phyloP scores from a whole-genome alignment of 2,797 vertebrate species.

The Heliangelus exortis region DNA sequence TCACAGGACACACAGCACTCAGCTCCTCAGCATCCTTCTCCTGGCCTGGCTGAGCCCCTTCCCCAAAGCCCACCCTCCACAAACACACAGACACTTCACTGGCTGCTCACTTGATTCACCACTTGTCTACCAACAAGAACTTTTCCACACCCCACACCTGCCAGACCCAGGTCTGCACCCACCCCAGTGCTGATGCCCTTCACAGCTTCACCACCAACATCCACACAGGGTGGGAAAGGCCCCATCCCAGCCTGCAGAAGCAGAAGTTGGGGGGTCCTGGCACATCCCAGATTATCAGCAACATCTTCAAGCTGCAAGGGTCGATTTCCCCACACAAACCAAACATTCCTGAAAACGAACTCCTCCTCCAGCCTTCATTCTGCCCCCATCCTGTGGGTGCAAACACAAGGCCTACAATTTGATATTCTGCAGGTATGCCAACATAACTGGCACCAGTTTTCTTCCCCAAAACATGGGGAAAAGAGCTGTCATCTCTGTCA shows the following conservation, averaged over 20 bases:
- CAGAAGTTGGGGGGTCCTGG: neutral
- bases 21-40: neutral
- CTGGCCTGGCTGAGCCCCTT: rapidly evolving
- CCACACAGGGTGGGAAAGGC: rapidly evolving
- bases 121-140: rapidly evolving
- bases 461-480: neutral
- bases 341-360: neutral
- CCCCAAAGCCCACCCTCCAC: neutral
- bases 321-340: neutral
- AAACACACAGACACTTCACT: rapidly evolving
- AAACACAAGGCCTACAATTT: neutral
- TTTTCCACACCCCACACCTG: neutral
- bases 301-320: neutral
- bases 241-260: rapidly evolving
- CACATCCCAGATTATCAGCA: neutral
- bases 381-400: no score
- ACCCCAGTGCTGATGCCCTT: neutral
- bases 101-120: neutral
- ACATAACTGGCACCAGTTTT: neutral
- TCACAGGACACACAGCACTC: rapidly evolving
- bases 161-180: rapidly evolving
- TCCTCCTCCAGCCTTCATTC: neutral
- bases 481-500: rapidly evolving
- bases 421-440: neutral
- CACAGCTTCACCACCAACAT: neutral